Evolutionary conservation across 2,888 invertebrate genomes (phyloP).

Genomic region (Trichacis sp.): DNA sequence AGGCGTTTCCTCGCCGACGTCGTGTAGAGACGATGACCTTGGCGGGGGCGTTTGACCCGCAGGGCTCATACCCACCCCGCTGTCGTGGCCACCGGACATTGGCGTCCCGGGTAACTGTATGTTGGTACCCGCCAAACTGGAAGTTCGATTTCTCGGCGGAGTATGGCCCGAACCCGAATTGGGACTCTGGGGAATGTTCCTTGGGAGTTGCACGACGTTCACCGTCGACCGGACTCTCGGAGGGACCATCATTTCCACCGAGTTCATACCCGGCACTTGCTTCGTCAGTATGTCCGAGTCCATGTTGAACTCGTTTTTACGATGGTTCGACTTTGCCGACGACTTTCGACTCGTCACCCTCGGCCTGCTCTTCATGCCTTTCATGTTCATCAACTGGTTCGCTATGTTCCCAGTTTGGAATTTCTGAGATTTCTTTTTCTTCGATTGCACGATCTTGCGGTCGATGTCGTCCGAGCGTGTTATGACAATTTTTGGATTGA

Average conservation of each 20-base stretch:
- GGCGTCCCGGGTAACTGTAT: constrained; percentile 65
- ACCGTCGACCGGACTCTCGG: constrained; percentile 69
- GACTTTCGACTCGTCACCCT: constrained; percentile 19
- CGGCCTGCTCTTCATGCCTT: constrained; percentile 55
- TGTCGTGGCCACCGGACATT: constrained; percentile 65
- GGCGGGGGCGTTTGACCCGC: constrained; percentile 65
- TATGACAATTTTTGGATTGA: constrained; percentile 68
- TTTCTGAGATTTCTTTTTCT: constrained; percentile 50
- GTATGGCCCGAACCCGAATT: constrained; percentile 60
- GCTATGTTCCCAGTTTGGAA: constrained; percentile 59
- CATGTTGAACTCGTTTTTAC: constrained; percentile 57
- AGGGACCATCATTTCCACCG: constrained; percentile 74
- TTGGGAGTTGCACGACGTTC: constrained; percentile 74
- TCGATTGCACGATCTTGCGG: constrained; percentile 50
- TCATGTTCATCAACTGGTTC: constrained; percentile 60
- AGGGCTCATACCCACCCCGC: constrained; percentile 66
- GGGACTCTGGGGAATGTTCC: constrained; percentile 64
- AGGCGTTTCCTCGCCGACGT: constrained; percentile 63
- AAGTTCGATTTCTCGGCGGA: constrained; percentile 61
- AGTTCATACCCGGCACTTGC: constrained; percentile 73
- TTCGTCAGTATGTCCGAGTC: constrained; percentile 68
- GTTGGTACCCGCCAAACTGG: constrained; percentile 56
- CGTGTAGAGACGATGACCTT: constrained; percentile 60
- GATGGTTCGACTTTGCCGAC: constrained; percentile 30
- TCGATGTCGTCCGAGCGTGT: constrained; percentile 64